These are phyloP conservation scores for Lerista edwardsae DNA, from an alignment of 2,797 vertebrate species.

Conservation along the genomic window DNA sequence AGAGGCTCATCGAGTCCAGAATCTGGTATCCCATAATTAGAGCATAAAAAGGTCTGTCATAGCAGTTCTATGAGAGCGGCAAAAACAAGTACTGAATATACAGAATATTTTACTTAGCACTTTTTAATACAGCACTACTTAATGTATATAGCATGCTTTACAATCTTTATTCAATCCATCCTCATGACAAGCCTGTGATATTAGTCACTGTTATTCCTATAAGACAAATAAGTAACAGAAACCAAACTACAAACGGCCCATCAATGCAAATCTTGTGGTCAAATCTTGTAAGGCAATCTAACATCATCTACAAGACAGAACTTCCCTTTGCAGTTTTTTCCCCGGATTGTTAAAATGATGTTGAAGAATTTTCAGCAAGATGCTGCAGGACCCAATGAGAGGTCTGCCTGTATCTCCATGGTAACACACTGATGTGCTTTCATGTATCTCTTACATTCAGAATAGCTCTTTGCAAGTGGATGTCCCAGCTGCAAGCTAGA, in stretches of 20 bases:
- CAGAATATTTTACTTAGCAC: not conserved
- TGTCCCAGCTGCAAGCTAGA: not conserved
- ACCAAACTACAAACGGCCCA: not conserved
- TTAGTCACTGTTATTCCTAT: not conserved
- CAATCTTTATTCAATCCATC: not conserved
- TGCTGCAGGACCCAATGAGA: constrained; percentile 35
- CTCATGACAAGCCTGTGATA: not conserved
- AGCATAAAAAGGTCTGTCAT: not conserved
- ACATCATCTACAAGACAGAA: not conserved
- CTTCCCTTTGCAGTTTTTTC: not conserved
- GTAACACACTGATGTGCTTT: constrained; percentile 44
- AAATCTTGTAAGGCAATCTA: not conserved
- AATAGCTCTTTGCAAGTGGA: constrained; percentile 32
- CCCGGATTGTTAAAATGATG: not conserved
- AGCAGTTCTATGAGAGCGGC: not conserved
- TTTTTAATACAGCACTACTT: not conserved
- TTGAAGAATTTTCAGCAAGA: not conserved
- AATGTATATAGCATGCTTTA: not conserved
- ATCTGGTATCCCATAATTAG: no score
- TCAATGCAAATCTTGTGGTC: not conserved
- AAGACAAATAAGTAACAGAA: not conserved
- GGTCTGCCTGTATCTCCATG: constrained; percentile 57
- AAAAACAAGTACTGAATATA: not conserved
- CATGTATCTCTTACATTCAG: not conserved
- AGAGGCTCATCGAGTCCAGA: no score